These are phyloP conservation scores for Drosophila burlai DNA, from an alignment of 1,140 invertebrate genomes.

Conservation along the genomic window DNA sequence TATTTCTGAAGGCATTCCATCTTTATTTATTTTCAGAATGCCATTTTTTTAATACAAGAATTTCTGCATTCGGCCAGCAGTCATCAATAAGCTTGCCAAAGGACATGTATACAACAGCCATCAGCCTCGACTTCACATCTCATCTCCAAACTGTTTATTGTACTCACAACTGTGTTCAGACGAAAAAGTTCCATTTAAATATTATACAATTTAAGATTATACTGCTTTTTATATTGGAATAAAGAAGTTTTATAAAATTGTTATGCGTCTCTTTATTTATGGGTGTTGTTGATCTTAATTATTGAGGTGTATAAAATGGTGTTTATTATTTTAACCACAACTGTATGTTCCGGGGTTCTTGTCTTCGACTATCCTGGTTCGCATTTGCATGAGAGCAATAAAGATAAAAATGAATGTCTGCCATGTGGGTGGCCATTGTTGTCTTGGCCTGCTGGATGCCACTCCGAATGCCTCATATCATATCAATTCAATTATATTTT, in stretches of 20 bases:
- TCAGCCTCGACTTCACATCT: slow-evolving; percentile 1
- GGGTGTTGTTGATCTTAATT: neutral
- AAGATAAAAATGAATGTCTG: slow-evolving; percentile 55
- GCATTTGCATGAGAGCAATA: slow-evolving; percentile 53
- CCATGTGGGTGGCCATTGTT: slow-evolving; percentile 43
- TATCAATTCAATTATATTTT: slow-evolving; percentile 57
- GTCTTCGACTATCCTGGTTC: slow-evolving; percentile 23
- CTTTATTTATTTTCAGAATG: slow-evolving; percentile 9
- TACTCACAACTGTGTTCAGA: neutral
- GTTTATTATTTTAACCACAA: neutral
- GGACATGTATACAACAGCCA: slow-evolving; percentile 16
- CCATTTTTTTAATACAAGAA: slow-evolving; percentile 10
- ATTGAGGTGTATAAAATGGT: neutral
- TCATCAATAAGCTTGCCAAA: slow-evolving; percentile 52
- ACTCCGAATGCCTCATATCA: slow-evolving; percentile 31
- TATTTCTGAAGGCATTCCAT: neutral
- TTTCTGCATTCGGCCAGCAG: slow-evolving; percentile 43
- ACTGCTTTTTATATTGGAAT: neutral
- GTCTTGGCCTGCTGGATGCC: slow-evolving; percentile 24
- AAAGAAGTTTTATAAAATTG: neutral
- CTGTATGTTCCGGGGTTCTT: neutral
- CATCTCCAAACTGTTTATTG: neutral
- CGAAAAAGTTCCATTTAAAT: neutral
- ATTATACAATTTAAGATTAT: neutral
- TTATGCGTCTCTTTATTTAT: neutral